A percentile compares a stretch with the other conserved stretches of the same genome.
Conservation (phyloP, 1,140 invertebrate species). For the Globodera ellingtonae region DNA sequence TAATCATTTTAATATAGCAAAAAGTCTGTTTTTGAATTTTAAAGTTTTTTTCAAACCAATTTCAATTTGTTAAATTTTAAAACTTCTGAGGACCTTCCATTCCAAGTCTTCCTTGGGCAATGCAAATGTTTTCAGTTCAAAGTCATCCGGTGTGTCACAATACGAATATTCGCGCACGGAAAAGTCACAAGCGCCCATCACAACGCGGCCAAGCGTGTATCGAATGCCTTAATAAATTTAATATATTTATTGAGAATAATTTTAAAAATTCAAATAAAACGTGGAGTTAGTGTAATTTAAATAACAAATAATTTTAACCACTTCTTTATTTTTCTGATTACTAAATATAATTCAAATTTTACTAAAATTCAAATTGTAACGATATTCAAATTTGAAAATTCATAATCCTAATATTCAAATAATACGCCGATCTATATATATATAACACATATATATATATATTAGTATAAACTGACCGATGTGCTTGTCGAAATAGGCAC, state of each 20-base stretch:
- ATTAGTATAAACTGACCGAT: constrained; percentile 15
- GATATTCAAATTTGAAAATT: background rate
- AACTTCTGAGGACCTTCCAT: constrained; percentile 66
- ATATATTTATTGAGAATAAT: too few species aligned
- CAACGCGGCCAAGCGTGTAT: constrained; percentile 77
- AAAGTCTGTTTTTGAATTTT: too few species aligned
- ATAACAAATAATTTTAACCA: too few species aligned
- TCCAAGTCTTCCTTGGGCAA: constrained; percentile 74
- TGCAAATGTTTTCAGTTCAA: constrained; percentile 73
- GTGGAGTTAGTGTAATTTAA: too few species aligned
- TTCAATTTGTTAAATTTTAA: too few species aligned
- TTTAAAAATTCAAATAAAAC: too few species aligned
- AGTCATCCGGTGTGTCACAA: constrained; percentile 72
- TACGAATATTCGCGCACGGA: constrained; percentile 75
- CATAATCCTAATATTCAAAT: background rate
- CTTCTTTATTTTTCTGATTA: too few species aligned
- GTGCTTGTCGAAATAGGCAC: constrained; percentile 37
- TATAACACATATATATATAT: too few species aligned
- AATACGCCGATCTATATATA: background rate
- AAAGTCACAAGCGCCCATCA: constrained; percentile 83
- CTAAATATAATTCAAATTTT: too few species aligned
- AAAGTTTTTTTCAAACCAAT: too few species aligned
- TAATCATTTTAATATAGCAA: background rate
- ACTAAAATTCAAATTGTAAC: too few species aligned
- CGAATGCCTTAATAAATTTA: constrained; percentile 69